phyloP scores from a whole-genome alignment of 2,113 vertebrate genomes.

The Tringa solitaria region DNA sequence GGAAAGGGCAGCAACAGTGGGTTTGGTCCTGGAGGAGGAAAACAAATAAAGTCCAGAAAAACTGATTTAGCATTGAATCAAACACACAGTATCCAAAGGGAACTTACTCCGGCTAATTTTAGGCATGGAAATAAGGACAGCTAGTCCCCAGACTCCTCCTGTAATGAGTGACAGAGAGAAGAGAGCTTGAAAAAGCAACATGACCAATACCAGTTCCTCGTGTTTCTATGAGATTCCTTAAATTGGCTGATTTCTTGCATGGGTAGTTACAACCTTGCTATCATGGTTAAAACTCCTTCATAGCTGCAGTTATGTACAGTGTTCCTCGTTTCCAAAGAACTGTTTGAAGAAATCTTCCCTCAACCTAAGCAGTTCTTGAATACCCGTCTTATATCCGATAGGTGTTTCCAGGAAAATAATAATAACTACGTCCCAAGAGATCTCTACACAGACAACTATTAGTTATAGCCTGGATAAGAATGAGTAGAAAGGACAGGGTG shows the following conservation, averaged over 20 bases:
- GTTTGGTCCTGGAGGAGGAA: not conserved
- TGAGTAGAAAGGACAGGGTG: not conserved
- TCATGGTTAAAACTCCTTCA: not conserved
- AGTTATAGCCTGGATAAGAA: not conserved
- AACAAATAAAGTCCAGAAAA: constrained; percentile 6
- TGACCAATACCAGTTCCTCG: not conserved
- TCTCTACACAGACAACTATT: not conserved
- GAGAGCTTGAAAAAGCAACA: not conserved
- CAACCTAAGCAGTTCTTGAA: not conserved
- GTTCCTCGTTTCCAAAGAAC: not conserved
- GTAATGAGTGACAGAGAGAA: not conserved
- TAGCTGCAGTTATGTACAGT: not conserved
- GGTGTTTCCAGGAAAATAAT: not conserved
- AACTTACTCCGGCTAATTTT: not conserved
- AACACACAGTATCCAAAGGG: not conserved
- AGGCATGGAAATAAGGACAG: not conserved
- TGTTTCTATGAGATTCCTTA: not conserved
- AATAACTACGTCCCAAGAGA: not conserved
- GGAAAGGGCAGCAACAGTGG: not conserved
- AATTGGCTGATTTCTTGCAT: not conserved
- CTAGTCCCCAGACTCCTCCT: not conserved
- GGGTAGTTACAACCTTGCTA: not conserved
- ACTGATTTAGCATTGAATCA: not conserved
- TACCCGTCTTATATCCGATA: not conserved
- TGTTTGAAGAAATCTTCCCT: not conserved